Evolutionary conservation across 2,113 vertebrate genomes (phyloP).

Genomic region (Trichomycterus rosablanca): DNA sequence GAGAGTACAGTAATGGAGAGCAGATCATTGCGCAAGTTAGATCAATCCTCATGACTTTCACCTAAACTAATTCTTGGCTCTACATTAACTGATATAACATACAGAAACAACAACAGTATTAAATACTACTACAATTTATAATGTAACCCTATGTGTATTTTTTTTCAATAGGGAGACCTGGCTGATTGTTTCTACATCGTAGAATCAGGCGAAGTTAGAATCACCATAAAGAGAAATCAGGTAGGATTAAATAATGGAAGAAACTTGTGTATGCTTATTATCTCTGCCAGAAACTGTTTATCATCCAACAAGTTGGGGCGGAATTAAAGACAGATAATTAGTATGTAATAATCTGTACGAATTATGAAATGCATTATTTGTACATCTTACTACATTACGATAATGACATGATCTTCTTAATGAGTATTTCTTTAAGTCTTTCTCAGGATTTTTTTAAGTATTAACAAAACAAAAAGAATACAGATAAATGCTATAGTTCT

Average conservation of each 20-base stretch:
- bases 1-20: constrained; percentile 84
- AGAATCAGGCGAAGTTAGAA: constrained; percentile 95
- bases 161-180: constrained; percentile 78
- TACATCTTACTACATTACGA: neutral
- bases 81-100: too few species aligned
- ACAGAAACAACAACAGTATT: neutral
- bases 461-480: too few species aligned
- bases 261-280: neutral
- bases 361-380: neutral
- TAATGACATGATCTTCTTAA: too few species aligned
- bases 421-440: too few species aligned
- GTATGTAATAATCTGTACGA: too few species aligned
- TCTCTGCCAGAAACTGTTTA: neutral
- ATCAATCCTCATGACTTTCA: constrained; percentile 14
- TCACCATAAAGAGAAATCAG: constrained; percentile 93
- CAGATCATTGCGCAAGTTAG: constrained; percentile 96
- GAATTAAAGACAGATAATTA: too few species aligned
- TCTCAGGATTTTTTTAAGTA: too few species aligned
- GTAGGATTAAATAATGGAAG: constrained; percentile 62
- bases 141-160: constrained; percentile 12
- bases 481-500: too few species aligned
- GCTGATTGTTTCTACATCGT: constrained; percentile 97
- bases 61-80: neutral
- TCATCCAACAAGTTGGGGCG: neutral
- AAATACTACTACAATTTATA: neutral